Evolutionary conservation across 2,113 vertebrate species (phyloP).

Genomic region (Dromaius novaehollandiae): DNA sequence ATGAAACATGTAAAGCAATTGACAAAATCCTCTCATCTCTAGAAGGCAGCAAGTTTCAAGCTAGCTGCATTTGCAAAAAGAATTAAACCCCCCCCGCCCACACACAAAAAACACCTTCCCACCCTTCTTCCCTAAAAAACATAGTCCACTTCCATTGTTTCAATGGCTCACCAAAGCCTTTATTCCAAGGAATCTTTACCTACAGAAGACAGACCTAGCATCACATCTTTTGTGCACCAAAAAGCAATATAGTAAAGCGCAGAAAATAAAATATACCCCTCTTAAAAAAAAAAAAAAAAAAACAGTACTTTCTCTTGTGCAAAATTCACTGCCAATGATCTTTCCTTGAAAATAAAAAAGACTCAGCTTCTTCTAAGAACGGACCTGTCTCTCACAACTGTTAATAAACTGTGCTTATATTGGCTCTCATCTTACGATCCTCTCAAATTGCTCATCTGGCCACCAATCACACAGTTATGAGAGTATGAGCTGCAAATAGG

Average conservation of each 20-base stretch:
- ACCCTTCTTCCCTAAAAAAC: neutral
- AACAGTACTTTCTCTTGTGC: neutral
- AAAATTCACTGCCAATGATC: neutral
- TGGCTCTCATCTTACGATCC: neutral
- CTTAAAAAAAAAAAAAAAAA: neutral
- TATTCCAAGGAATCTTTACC: neutral
- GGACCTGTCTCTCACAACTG: fast-evolving
- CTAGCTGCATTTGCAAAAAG: too few relatives aligned
- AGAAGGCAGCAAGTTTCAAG: too few relatives aligned
- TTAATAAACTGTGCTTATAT: neutral
- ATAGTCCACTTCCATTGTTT: neutral
- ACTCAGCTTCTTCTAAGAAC: neutral
- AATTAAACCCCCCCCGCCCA: too few relatives aligned
- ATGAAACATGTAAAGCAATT: neutral
- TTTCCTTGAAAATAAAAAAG: neutral
- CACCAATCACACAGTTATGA: neutral
- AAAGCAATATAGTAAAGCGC: fast-evolving
- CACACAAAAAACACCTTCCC: neutral
- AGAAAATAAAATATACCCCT: neutral
- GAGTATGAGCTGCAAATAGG: fast-evolving
- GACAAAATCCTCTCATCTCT: neutral
- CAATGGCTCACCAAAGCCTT: neutral
- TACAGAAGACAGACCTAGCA: fast-evolving
- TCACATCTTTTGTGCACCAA: neutral
- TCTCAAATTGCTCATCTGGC: neutral